Percentiles rank a stretch among this genome's conserved stretches.
These are phyloP conservation scores for Propithecus coquereli DNA, from an alignment of 2,113 vertebrate species.

Conservation along the genomic window DNA sequence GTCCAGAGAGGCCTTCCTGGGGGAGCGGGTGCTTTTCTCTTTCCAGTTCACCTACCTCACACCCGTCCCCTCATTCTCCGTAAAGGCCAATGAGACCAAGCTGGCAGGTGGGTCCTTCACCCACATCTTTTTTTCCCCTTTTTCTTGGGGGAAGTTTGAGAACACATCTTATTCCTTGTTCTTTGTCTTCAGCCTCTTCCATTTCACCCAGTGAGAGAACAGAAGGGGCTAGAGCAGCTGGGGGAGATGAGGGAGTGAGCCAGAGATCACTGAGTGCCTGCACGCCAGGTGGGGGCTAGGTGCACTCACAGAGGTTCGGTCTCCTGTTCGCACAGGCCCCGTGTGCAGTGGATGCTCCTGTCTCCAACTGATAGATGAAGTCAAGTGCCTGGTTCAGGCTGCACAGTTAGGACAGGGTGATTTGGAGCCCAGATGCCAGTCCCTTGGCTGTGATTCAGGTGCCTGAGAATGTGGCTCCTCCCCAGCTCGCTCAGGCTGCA, in stretches of 20 bases:
- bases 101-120: background rate
- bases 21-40: background rate
- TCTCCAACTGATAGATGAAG: background rate
- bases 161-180: background rate
- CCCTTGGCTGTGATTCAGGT: slow-evolving; percentile 69
- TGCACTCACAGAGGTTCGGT: background rate
- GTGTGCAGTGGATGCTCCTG: fast-evolving
- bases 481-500: background rate
- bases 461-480: slow-evolving; percentile 47
- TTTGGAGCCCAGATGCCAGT: slow-evolving; percentile 14
- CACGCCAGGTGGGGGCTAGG: background rate
- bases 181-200: background rate
- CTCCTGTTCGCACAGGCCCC: background rate
- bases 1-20: background rate
- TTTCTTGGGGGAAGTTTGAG: too few species aligned
- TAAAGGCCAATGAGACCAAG: background rate
- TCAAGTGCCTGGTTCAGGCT: background rate
- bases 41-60: background rate
- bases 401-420: background rate
- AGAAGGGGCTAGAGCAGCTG: background rate
- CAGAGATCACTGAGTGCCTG: background rate
- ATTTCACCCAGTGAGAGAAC: background rate
- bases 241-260: background rate
- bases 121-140: background rate
- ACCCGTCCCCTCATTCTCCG: background rate